Conservation (phyloP, 2,888 invertebrate species). For the Xylophagus ater region DNA sequence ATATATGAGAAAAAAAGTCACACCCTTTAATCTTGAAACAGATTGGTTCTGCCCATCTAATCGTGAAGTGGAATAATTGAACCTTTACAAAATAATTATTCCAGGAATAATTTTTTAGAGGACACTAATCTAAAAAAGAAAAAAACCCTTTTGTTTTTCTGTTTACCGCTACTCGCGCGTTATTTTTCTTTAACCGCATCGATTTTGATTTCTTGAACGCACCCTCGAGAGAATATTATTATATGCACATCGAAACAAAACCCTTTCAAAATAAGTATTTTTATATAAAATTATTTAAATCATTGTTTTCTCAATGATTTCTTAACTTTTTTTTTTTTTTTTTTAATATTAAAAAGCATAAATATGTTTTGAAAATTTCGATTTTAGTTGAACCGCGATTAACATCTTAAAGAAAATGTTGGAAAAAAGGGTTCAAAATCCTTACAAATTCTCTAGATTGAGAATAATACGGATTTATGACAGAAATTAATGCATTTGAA, state of each 20-base stretch:
- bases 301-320: too few relatives aligned
- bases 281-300: too few relatives aligned
- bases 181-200: background rate
- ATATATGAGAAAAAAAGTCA: slow-evolving; percentile 11
- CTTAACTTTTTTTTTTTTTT: too few relatives aligned
- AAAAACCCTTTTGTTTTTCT: background rate
- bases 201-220: background rate
- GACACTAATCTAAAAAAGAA: background rate
- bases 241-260: too few relatives aligned
- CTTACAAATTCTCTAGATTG: background rate
- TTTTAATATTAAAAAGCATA: too few relatives aligned
- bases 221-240: too few relatives aligned
- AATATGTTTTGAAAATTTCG: too few relatives aligned
- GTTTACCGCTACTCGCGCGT: background rate
- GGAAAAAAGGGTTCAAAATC: too few relatives aligned
- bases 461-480: background rate
- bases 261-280: too few relatives aligned
- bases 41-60: slow-evolving; percentile 19
- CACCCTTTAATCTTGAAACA: slow-evolving; percentile 19
- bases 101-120: background rate
- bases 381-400: too few relatives aligned
- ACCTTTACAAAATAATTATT: background rate
- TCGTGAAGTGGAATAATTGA: slow-evolving; percentile 15
- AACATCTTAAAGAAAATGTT: too few relatives aligned
- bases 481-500: background rate